Percentiles rank a stretch among this genome's conserved stretches.
These are phyloP conservation scores for Paguma larvata DNA, from an alignment of 2,797 vertebrate genomes.

Conservation along the genomic window DNA sequence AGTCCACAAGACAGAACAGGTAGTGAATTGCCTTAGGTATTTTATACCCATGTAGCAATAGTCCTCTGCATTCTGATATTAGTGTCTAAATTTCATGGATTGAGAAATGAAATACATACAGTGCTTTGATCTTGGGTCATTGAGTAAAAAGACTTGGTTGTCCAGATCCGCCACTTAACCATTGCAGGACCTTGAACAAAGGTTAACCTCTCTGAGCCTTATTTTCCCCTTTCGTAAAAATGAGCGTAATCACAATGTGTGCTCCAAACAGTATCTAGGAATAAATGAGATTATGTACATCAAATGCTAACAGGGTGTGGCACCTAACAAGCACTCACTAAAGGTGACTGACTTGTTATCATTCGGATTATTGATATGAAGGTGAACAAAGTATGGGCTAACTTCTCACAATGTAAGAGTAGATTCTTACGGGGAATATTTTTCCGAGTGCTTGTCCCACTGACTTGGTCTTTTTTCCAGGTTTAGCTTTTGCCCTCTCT, in stretches of 20 bases:
- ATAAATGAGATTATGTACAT: not conserved
- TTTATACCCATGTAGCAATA: not conserved
- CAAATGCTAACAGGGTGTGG: not conserved
- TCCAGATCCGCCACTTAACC: not conserved
- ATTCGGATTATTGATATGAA: not conserved
- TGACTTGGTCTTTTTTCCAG: not conserved
- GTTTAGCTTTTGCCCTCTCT: slow-evolving; percentile 3
- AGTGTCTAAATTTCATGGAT: not conserved
- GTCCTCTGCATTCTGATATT: not conserved
- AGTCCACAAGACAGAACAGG: not conserved
- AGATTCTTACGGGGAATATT: not conserved
- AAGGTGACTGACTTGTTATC: not conserved
- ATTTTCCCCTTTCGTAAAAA: not conserved
- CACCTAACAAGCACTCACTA: not conserved
- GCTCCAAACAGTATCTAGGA: not conserved
- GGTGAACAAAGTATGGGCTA: not conserved
- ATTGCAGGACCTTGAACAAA: not conserved
- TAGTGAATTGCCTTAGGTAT: not conserved
- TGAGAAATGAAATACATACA: not conserved
- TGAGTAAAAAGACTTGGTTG: not conserved
- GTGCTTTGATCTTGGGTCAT: not conserved
- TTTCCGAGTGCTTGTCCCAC: not conserved
- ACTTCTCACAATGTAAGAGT: not conserved
- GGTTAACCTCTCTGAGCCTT: not conserved
- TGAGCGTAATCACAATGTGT: not conserved